Evolutionary conservation across 2,113 vertebrate genomes (phyloP), one percentile per base, ranked within the genome.

Genomic region (Cranoglanis bouderius): DNA sequence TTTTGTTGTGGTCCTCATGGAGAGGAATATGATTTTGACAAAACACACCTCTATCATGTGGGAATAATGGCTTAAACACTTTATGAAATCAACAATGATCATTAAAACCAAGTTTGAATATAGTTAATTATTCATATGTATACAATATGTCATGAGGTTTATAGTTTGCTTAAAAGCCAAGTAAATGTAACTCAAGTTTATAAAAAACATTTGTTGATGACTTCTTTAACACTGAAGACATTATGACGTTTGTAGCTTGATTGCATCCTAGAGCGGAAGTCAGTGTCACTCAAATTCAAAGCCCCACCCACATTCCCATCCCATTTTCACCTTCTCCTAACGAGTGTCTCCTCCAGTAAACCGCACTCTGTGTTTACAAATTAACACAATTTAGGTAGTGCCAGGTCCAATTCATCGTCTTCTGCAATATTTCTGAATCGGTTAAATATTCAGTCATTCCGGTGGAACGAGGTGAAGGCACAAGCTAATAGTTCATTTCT

Each of bases 371-470:
- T 91, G 91, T 92, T 94, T 91, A 93, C 88, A 95, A 95, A 93
- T 3, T 80, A 93, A 94, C 85, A 85, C 93, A 93, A 92, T 95
- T 96, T 95, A 94, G 90, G 91, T 94, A 21, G 92, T 96, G 95
- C 94, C 95, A 95, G 40, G 82, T 95, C 93, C 92, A 94, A 93
- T 96, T 95, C 88, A 83, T 90, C 88, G 93, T 93, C 92, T 72
- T 85, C 40, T 87, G 87, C 90, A 92, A 90, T 94, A 92, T 91
- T 94, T 94, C 92, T 92, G 92, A 92, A 91, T 82, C 90, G 53
- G 83, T 94, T 93, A 94, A 94, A 92, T 91, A 93, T 82, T 84
- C 89, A 91, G 89, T 92, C 89, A 91, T 89, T 93, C 90, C 83
- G 43, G 51, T 72, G 89, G 92, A 90, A 89, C 90, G 93, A 91